Base-by-base conservation (phyloP, 2,113 vertebrate species). In the Nycticryphes semicollaris region DNA sequence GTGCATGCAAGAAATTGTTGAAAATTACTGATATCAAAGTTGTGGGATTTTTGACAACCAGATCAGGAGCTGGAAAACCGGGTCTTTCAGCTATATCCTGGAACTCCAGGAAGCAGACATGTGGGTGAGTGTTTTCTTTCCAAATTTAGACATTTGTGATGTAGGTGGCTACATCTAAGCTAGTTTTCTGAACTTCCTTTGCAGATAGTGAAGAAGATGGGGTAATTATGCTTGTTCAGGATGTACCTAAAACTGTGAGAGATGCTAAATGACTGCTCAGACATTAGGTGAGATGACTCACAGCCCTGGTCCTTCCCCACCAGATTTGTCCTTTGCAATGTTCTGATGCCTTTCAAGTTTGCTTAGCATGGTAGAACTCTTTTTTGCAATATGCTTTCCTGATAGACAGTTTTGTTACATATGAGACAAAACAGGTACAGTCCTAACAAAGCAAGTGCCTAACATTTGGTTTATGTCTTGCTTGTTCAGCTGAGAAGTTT, bases 81-180 rank as follows among this genome's bases (percentile, higher is more conserved):
- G 23, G 20, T 89, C 69, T 66, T 89, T 87, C 84, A 85, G 25
- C 45, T 68, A 39, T 35, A 53, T 72, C 11, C 45, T 63, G 60
- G 33, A 63, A 72, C 39, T 91, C 57, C 83, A 89, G 77, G 60
- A 94, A 92, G 69, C 43, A 86, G 72, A 92, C 60, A 37, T 45
- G 80, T 78, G 81, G 74, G 77, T 0, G n/a, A 91, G 89, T 94
- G 53, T 64, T 87, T 22, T 79, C 90, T 93, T 73, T 56, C 69
- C 87, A 94, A 57, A 93, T 87, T 68, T 89, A 96, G 84, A n/a
- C 66, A 57, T 73, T 96, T 93, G n/a, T 69, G 70, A 27, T 84
- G 87, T 75, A 91, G 60, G 35, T 33, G 54, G 81, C 77, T 91
- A 33, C 62, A 93, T 87, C 74, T 79, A 60, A 84, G 39, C 51